phyloP scores from a whole-genome alignment of 2,888 invertebrate species.

The Idaea straminata region DNA sequence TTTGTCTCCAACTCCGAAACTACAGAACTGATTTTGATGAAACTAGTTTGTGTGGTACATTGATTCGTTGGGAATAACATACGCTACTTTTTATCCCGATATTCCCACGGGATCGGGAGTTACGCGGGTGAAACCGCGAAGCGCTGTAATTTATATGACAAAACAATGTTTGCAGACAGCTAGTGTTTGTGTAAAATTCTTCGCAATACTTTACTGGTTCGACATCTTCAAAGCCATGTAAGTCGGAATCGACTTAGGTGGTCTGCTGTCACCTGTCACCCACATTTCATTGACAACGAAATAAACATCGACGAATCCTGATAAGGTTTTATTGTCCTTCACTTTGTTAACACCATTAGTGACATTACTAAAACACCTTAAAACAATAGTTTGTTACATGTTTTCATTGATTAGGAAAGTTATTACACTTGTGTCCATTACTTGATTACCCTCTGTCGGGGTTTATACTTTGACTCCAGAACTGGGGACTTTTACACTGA shows the following conservation, averaged over 20 bases:
- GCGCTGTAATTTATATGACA: too few relatives aligned
- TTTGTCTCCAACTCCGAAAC: too few relatives aligned
- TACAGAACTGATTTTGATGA: too few relatives aligned
- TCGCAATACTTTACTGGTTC: conserved; percentile 3
- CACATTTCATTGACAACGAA: conserved; percentile 48
- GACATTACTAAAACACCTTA: background rate
- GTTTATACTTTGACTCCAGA: too few relatives aligned
- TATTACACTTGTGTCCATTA: background rate
- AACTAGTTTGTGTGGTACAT: too few relatives aligned
- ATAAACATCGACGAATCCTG: conserved; percentile 44
- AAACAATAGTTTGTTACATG: background rate
- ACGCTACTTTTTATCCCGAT: too few relatives aligned
- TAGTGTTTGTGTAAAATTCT: background rate
- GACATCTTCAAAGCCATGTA: conserved; percentile 5
- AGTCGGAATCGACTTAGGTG: conserved; percentile 45
- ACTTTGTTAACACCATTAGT: conserved; percentile 5
- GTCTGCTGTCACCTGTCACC: conserved; percentile 47
- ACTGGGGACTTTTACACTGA: too few relatives aligned
- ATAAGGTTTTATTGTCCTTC: conserved; percentile 61
- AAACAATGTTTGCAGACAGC: too few relatives aligned
- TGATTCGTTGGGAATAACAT: too few relatives aligned
- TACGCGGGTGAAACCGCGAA: too few relatives aligned
- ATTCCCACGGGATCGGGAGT: too few relatives aligned
- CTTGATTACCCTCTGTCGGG: too few relatives aligned
- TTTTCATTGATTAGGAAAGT: background rate